Conservation (phyloP, 2,888 invertebrate species). For the Doris montereyensis region DNA sequence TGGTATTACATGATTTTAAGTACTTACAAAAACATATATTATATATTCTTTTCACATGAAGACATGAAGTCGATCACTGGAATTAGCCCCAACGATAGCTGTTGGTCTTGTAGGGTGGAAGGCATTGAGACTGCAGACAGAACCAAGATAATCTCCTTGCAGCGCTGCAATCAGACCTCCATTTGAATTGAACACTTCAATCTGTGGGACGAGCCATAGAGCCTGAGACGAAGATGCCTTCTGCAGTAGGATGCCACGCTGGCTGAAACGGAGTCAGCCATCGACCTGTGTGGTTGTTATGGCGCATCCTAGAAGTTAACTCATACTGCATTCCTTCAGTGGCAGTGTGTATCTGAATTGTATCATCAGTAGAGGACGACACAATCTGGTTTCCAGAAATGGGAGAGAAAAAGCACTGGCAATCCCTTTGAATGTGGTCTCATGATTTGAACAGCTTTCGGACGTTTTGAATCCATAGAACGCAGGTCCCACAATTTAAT, state of each 20-base stretch:
- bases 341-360: constrained; percentile 46
- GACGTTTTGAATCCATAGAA: constrained; percentile 55
- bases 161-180: constrained; percentile 66
- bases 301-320: constrained; percentile 48
- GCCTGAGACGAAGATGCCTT: constrained; percentile 74
- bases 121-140: constrained; percentile 70
- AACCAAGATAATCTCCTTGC: constrained; percentile 62
- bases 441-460: constrained; percentile 51
- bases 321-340: background rate
- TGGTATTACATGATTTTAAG: too few relatives aligned
- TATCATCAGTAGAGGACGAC: constrained; percentile 71
- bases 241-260: constrained; percentile 73
- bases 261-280: constrained; percentile 74
- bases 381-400: constrained; percentile 73
- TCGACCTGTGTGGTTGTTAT: constrained; percentile 74
- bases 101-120: constrained; percentile 71
- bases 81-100: constrained; percentile 73
- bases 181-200: constrained; percentile 67
- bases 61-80: constrained; percentile 72
- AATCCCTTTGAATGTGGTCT: constrained; percentile 52
- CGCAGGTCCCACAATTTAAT: constrained; percentile 72
- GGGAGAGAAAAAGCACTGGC: too few relatives aligned
- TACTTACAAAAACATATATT: too few relatives aligned
- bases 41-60: constrained; percentile 60
- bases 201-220: constrained; percentile 72